These are phyloP conservation scores for Tyria jacobaeae DNA, from an alignment of 2,888 invertebrate species.

Conservation along the genomic window DNA sequence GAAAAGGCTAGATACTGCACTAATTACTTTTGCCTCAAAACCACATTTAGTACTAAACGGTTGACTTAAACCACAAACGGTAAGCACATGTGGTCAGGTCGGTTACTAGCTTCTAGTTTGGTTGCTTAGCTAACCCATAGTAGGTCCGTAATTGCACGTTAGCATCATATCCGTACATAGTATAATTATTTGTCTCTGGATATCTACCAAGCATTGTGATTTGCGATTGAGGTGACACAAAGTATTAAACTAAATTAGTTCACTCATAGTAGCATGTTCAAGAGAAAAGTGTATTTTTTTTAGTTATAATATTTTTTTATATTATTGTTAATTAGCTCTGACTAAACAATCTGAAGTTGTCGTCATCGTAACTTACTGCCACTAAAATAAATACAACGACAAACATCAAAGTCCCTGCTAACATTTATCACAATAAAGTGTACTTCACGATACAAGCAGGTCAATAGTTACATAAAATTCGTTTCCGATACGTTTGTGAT, in stretches of 20 bases:
- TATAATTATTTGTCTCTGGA: no score
- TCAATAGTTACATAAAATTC: slow-evolving; percentile 45
- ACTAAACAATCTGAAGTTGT: no score
- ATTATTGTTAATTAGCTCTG: no score
- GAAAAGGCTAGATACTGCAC: background rate
- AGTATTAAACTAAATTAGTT: no score
- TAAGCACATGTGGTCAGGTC: background rate
- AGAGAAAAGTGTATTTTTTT: no score
- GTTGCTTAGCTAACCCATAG: background rate
- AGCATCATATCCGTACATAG: no score
- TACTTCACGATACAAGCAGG: slow-evolving; percentile 22
- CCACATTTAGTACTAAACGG: background rate
- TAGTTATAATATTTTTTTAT: no score
- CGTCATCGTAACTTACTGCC: no score
- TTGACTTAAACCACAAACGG: background rate
- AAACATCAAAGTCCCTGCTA: slow-evolving; percentile 16
- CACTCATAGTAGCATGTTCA: no score
- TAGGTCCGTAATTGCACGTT: background rate
- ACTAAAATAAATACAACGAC: background rate
- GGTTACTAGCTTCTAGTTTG: background rate
- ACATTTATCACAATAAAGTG: slow-evolving; percentile 28
- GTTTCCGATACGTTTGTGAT: slow-evolving; percentile 53
- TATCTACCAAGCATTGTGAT: no score
- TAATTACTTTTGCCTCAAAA: background rate
- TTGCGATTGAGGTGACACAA: no score